phyloP scores from a whole-genome alignment of 92 coral and sea anemone genomes.

The Diadumene lineata region DNA sequence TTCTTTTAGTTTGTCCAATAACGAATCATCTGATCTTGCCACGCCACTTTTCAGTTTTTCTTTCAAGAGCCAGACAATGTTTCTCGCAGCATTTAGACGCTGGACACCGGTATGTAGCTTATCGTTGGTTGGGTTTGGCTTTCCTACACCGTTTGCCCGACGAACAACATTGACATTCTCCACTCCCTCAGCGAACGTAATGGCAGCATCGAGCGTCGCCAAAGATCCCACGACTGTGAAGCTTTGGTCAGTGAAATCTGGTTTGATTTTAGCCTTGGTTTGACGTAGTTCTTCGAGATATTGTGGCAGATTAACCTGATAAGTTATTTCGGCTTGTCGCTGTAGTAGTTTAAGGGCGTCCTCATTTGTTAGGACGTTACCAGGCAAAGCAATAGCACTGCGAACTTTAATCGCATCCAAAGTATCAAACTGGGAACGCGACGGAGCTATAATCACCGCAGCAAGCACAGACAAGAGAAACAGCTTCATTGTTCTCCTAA shows the following conservation, averaged over 20 bases:
- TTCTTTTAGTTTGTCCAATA: slow-evolving; percentile 46
- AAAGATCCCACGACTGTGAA: slow-evolving; percentile 42
- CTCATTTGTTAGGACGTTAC: slow-evolving; percentile 28
- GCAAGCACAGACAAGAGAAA: too few species aligned
- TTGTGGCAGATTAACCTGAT: slow-evolving; percentile 35
- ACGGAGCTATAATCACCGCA: too few species aligned
- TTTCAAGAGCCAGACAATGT: slow-evolving; percentile 47
- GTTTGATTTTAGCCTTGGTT: slow-evolving; percentile 5
- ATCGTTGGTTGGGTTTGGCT: slow-evolving; percentile 48
- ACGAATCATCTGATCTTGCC: slow-evolving; percentile 10
- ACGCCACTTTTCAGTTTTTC: slow-evolving; percentile 36
- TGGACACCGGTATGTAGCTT: slow-evolving; percentile 36
- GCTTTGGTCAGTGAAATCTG: slow-evolving; percentile 22
- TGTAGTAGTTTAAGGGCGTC: slow-evolving; percentile 27
- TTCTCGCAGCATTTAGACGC: slow-evolving; percentile 47
- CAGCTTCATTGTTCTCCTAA: too few species aligned
- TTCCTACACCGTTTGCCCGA: slow-evolving; percentile 22
- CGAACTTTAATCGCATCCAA: slow-evolving; percentile 33
- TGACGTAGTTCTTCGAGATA: slow-evolving; percentile 31
- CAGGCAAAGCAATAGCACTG: slow-evolving; percentile 28
- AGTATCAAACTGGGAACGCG: not conserved
- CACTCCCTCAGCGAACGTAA: slow-evolving; percentile 30
- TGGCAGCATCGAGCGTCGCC: slow-evolving; percentile 44
- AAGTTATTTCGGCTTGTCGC: slow-evolving; percentile 26
- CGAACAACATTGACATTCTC: slow-evolving; percentile 33